Base-by-base conservation (phyloP, 2,888 invertebrate species). In the Phengaris alcon region DNA sequence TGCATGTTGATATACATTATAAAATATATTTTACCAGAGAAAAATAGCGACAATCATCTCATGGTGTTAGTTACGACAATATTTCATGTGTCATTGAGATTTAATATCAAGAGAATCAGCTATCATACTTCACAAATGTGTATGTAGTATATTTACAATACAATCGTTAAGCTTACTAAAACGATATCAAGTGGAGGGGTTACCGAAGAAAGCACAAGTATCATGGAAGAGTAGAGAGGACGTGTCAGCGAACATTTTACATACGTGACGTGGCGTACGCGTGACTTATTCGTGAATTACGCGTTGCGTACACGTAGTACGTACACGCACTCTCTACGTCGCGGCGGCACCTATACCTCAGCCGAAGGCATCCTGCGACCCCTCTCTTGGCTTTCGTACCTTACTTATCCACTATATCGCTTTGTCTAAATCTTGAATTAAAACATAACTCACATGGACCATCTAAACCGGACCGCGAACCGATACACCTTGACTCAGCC, bases 281-380 rank as follows among this genome's bases (percentile, higher is more conserved):
- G 77, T 75, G 72, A 76, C 77, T 78, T 78, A 79, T 78, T 78
- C 80, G 81, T 22, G 9, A 64, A 73, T 57, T 77, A 76, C 78
- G 77, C 76, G 55, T 74, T 75, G 68, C 74, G 78, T 75, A 76
- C 77, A 77, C 78, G 76, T 75, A 73, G 79, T 77, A 76, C 77
- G 79, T 78, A 80, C 79, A 78, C 81, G 82, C 81, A 81, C 82
- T 81, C 81, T 80, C 84, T 85, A 84, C 82, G 83, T 82, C 86
- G 85, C 84, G 86, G 77, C 77, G 77, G 78, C 77, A 72, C 72
- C 72, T 83, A 83, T 84, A 88, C 85, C 87, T 87, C 90, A 91
- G 93, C 93, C 93, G 86, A 93, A 93, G 93, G 93, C 93, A 92
- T 85, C 90, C 90, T 64, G 86, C 87, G 79, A 81, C 85, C 84